Evolutionary conservation across 2,797 vertebrate species (phyloP).

Genomic region (Schizopygopsis pylzovi): DNA sequence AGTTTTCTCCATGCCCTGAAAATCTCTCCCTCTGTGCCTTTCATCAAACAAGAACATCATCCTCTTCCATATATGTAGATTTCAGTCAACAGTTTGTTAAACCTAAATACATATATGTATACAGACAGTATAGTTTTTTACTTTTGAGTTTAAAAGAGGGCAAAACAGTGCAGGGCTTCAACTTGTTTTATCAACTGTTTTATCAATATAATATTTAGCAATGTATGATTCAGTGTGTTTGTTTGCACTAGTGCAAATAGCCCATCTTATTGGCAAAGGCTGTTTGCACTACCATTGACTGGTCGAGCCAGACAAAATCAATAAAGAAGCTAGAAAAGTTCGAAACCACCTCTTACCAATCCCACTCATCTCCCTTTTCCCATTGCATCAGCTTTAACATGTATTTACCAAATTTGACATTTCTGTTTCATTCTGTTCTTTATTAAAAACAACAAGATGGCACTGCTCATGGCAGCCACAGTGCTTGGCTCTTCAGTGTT

Average conservation of each 20-base stretch:
- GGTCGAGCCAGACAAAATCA: neutral
- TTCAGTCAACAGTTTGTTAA: neutral
- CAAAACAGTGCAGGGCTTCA: neutral
- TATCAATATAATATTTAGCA: neutral
- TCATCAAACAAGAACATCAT: neutral
- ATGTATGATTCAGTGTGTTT: neutral
- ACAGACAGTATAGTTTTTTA: neutral
- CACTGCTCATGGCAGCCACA: too few species aligned
- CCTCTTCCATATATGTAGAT: neutral
- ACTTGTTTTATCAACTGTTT: neutral
- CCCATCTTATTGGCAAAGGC: neutral
- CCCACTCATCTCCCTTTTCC: neutral
- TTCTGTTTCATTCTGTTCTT: neutral
- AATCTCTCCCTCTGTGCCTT: neutral
- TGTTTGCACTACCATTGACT: neutral
- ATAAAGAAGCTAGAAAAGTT: neutral
- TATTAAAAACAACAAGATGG: neutral
- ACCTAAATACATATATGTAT: neutral
- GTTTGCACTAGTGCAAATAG: neutral
- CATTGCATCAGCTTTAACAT: neutral
- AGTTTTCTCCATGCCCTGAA: conserved; percentile 12
- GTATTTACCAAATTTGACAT: neutral
- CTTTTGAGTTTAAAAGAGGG: neutral
- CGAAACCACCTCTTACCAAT: too few species aligned
- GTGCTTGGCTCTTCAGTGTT: too few species aligned